phyloP scores from a whole-genome alignment of 1,140 invertebrate species.

The Cydia pomonella region DNA sequence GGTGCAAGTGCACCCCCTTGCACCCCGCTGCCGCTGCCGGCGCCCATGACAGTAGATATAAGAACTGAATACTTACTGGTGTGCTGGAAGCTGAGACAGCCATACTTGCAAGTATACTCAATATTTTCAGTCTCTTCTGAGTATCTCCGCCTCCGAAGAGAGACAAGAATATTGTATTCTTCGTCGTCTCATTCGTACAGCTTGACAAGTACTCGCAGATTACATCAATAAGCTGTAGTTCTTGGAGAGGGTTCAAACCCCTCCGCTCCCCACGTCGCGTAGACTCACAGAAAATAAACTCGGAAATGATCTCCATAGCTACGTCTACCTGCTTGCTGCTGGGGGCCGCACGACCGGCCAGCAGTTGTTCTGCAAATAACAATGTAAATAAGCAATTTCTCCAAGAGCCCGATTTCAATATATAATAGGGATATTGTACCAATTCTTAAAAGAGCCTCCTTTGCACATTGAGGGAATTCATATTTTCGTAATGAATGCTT shows the following conservation, averaged over 20 bases:
- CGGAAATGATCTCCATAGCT: slow-evolving; percentile 89
- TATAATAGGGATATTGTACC: slow-evolving; percentile 49
- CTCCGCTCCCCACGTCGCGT: slow-evolving; percentile 84
- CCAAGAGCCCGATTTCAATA: not conserved
- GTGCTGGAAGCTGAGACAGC: slow-evolving; percentile 87
- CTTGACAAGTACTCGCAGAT: slow-evolving; percentile 88
- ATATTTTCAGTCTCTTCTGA: slow-evolving; percentile 84
- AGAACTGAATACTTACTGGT: slow-evolving; percentile 68
- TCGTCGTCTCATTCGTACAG: slow-evolving; percentile 85
- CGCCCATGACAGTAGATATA: too few relatives aligned
- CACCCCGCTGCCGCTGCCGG: too few relatives aligned
- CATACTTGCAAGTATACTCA: slow-evolving; percentile 90
- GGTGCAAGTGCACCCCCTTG: too few relatives aligned
- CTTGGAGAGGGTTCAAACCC: slow-evolving; percentile 84
- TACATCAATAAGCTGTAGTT: slow-evolving; percentile 88
- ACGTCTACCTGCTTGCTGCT: slow-evolving; percentile 76
- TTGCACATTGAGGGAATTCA: slow-evolving; percentile 73
- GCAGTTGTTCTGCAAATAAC: slow-evolving; percentile 69
- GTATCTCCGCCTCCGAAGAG: slow-evolving; percentile 87
- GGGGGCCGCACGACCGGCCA: slow-evolving; percentile 68
- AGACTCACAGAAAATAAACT: slow-evolving; percentile 90
- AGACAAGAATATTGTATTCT: slow-evolving; percentile 90
- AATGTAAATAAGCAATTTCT: slow-evolving; percentile 28
- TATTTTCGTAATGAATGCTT: slow-evolving; percentile 74
- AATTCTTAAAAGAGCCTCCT: slow-evolving; percentile 71